Percentiles rank a stretch among this genome's conserved stretches.
Conservation (phyloP, 2,797 vertebrate species). For the Girardinus metallicus region DNA sequence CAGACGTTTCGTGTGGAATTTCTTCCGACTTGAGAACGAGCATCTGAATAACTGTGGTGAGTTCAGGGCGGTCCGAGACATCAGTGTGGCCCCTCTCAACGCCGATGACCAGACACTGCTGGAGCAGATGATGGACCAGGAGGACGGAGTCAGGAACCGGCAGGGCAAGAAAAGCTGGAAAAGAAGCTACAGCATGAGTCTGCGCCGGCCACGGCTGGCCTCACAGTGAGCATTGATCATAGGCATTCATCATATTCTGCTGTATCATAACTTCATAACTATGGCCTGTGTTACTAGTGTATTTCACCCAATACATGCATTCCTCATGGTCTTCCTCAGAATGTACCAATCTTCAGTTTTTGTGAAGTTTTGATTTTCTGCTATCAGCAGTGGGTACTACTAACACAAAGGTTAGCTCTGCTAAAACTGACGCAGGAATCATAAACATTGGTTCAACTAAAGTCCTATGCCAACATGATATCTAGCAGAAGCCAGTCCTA, state of each 20-base stretch:
- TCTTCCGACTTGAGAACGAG: constrained; percentile 97
- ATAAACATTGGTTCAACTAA: background rate
- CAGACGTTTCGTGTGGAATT: constrained; percentile 99
- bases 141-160: constrained; percentile 94
- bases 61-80: constrained; percentile 95
- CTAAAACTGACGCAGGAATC: background rate
- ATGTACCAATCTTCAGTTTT: background rate
- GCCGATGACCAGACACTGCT: constrained; percentile 95
- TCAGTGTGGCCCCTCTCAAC: constrained; percentile 94
- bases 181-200: constrained; percentile 93
- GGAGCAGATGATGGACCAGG: constrained; percentile 99
- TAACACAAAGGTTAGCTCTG: background rate
- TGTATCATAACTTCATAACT: no score
- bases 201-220: constrained; percentile 89
- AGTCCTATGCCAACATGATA: background rate
- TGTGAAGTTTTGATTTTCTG: background rate
- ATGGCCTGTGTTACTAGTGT: background rate
- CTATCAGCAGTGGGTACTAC: background rate
- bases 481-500: background rate
- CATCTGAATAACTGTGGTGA: constrained; percentile 98
- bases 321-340: background rate
- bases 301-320: background rate
- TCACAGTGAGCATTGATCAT: constrained; percentile 84
- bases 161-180: constrained; percentile 96
- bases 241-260: background rate